These are phyloP conservation scores for Drosophila bocqueti DNA, from an alignment of 1,140 invertebrate species.

Conservation along the genomic window DNA sequence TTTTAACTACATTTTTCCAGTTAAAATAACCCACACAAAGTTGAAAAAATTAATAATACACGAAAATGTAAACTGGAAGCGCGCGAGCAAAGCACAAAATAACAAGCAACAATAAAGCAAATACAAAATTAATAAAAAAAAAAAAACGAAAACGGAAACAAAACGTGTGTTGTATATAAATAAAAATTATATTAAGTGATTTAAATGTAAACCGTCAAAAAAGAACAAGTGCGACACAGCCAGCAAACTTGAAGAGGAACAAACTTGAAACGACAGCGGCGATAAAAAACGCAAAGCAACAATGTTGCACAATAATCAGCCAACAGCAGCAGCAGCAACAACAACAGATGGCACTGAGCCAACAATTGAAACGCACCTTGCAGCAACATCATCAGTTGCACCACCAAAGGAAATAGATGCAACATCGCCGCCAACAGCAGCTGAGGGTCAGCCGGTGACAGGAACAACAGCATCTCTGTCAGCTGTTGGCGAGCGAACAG, in stretches of 20 bases:
- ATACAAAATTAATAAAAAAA: not conserved
- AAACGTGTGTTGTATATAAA: constrained; percentile 18
- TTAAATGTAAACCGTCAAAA: constrained; percentile 41
- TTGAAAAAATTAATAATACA: constrained; percentile 15
- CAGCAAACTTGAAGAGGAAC: constrained; percentile 38
- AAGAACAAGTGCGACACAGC: constrained; percentile 22
- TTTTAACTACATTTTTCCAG: constrained; percentile 13
- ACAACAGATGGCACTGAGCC: constrained; percentile 51
- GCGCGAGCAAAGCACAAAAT: constrained; percentile 28
- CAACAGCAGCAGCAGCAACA: constrained; percentile 20
- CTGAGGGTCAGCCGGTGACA: constrained; percentile 29
- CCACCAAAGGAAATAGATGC: constrained; percentile 53
- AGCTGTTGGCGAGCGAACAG: constrained; percentile 46
- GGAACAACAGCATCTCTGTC: constrained; percentile 41
- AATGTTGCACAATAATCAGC: constrained; percentile 68
- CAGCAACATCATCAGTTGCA: constrained; percentile 35
- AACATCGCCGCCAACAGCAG: constrained; percentile 15
- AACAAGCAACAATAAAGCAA: constrained; percentile 13
- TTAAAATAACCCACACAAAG: constrained; percentile 24
- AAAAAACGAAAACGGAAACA: not conserved
- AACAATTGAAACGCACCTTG: constrained; percentile 50
- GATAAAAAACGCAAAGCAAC: constrained; percentile 54
- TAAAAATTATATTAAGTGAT: constrained; percentile 25
- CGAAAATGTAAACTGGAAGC: constrained; percentile 50
- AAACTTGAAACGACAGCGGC: constrained; percentile 37